These are phyloP conservation scores for Lordiphosa collinella DNA, from an alignment of 1,140 invertebrate genomes.

Conservation along the genomic window DNA sequence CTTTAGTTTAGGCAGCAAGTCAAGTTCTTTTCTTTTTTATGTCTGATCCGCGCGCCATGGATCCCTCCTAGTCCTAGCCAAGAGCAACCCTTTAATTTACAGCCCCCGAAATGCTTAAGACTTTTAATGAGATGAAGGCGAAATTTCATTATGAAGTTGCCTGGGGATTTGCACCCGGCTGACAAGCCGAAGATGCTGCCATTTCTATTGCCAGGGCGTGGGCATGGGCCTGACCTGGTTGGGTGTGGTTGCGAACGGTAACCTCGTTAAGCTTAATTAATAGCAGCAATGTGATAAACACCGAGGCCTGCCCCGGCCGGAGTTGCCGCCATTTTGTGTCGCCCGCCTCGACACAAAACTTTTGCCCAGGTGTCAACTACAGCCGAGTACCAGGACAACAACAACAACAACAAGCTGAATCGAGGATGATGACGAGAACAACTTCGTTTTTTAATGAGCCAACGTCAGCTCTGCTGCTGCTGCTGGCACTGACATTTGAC, in stretches of 20 bases:
- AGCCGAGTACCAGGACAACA: conserved; percentile 26
- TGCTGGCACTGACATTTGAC: conserved; percentile 72
- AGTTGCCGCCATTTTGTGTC: conserved; percentile 60
- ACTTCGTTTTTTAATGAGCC: conserved; percentile 67
- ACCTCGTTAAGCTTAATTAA: conserved; percentile 80
- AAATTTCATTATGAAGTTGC: conserved; percentile 78
- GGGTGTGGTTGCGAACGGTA: conserved; percentile 74
- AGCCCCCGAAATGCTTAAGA: conserved; percentile 57
- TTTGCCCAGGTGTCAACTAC: conserved; percentile 69
- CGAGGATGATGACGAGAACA: conserved; percentile 10
- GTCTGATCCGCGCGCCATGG: background rate
- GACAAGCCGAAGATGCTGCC: conserved; percentile 40
- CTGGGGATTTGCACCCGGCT: conserved; percentile 35
- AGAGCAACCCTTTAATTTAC: conserved; percentile 45
- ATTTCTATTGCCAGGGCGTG: background rate
- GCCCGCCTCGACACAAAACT: conserved; percentile 26
- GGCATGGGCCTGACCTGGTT: conserved; percentile 6
- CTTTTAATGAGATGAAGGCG: conserved; percentile 79
- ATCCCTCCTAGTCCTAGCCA: background rate
- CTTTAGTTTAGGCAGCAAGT: background rate
- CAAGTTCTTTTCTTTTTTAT: conserved; percentile 1
- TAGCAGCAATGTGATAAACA: conserved; percentile 80
- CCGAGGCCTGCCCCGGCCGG: conserved; percentile 47
- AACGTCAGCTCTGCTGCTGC: conserved; percentile 43
- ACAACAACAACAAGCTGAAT: conserved; percentile 6